phyloP scores from a whole-genome alignment of 2,113 vertebrate species.

The Chaetura pelagica region DNA sequence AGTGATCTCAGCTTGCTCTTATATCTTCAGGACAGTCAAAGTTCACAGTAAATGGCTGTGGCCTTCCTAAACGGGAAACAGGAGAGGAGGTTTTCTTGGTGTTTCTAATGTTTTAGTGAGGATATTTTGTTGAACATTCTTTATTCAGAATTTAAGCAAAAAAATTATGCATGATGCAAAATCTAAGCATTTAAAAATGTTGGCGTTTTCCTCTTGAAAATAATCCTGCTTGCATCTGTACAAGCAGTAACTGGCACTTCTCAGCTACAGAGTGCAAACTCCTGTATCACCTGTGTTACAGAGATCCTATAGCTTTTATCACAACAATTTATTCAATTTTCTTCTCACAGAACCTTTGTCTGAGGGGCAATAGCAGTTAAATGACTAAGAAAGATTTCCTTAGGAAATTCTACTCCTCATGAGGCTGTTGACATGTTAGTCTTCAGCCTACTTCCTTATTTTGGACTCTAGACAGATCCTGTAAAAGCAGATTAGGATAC shows the following conservation, averaged over 20 bases:
- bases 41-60: background rate
- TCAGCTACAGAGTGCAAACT: background rate
- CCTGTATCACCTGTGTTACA: background rate
- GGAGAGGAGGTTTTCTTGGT: background rate
- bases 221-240: background rate
- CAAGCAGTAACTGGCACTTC: background rate
- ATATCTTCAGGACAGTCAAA: background rate
- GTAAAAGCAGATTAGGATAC: conserved; percentile 16
- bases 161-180: background rate
- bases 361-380: conserved; percentile 29
- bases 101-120: background rate
- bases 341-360: background rate
- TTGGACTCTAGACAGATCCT: conserved; percentile 33
- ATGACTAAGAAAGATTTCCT: conserved; percentile 9
- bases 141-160: background rate
- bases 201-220: background rate
- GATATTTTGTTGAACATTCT: background rate
- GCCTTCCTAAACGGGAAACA: background rate
- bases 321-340: background rate
- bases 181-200: background rate
- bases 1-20: background rate
- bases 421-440: conserved; percentile 50
- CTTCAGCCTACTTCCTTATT: conserved; percentile 35
- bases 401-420: conserved; percentile 26
- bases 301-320: background rate